Evolutionary conservation across 2,113 vertebrate species (phyloP).

Genomic region (Bubo scandiacus): DNA sequence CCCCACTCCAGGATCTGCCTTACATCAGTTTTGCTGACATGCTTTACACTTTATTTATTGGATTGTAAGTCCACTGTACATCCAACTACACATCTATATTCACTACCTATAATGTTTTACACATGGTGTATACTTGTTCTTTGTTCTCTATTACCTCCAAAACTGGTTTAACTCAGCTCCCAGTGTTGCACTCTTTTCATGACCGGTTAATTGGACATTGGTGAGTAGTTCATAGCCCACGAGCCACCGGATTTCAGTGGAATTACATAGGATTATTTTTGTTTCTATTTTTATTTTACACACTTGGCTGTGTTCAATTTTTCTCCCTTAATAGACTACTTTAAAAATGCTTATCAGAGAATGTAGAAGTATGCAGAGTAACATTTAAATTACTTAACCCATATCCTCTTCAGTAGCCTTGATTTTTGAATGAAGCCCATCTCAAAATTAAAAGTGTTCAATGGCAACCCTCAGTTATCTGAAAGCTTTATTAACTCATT

Average conservation of each 20-base stretch:
- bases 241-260: neutral
- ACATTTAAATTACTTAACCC: neutral
- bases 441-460: neutral
- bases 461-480: neutral
- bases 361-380: neutral
- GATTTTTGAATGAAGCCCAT: neutral
- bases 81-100: neutral
- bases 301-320: neutral
- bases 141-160: neutral
- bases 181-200: accelerated
- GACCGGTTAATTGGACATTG: neutral
- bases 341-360: neutral
- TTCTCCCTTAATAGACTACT: neutral
- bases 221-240: neutral
- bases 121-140: neutral
- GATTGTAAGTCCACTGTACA: neutral
- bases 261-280: neutral
- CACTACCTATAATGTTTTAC: neutral
- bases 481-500: neutral
- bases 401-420: neutral
- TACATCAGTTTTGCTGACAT: neutral
- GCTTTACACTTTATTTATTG: neutral
- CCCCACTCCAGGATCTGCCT: neutral
- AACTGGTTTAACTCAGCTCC: neutral
- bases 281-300: neutral